phyloP scores from a whole-genome alignment of 2,888 invertebrate species.

The Criorhina ranunculi region DNA sequence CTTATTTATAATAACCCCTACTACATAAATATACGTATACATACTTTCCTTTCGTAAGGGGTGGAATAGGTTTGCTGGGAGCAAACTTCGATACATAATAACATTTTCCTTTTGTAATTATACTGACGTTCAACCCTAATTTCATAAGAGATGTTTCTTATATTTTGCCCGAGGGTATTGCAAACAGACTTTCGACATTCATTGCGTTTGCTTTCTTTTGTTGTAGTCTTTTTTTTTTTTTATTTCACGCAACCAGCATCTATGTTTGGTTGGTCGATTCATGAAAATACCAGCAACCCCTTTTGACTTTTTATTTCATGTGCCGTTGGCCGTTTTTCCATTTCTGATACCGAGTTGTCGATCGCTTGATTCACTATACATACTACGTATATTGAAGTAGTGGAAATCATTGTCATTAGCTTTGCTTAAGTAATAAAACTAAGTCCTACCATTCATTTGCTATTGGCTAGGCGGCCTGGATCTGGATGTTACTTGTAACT shows the following conservation, averaged over 20 bases:
- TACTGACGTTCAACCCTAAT: conserved; percentile 67
- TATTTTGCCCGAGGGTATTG: conserved; percentile 46
- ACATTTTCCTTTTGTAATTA: conserved; percentile 63
- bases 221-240: conserved; percentile 31
- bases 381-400: background rate
- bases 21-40: background rate
- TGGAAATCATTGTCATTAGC: conserved; percentile 1
- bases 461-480: background rate
- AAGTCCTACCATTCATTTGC: too few relatives aligned
- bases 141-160: conserved; percentile 69
- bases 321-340: conserved; percentile 20
- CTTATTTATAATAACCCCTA: background rate
- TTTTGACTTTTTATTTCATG: conserved; percentile 4
- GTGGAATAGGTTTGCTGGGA: conserved; percentile 19
- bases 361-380: background rate
- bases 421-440: background rate
- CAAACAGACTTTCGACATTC: conserved; percentile 66
- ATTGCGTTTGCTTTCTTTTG: conserved; percentile 59
- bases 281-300: conserved; percentile 31
- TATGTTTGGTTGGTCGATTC: conserved; percentile 36
- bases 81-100: conserved; percentile 56
- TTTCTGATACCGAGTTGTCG: background rate
- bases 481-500: background rate
- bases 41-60: conserved; percentile 25
- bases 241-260: conserved; percentile 26